Conservation (phyloP, 2,888 invertebrate species). For the Phalera bucephala region DNA sequence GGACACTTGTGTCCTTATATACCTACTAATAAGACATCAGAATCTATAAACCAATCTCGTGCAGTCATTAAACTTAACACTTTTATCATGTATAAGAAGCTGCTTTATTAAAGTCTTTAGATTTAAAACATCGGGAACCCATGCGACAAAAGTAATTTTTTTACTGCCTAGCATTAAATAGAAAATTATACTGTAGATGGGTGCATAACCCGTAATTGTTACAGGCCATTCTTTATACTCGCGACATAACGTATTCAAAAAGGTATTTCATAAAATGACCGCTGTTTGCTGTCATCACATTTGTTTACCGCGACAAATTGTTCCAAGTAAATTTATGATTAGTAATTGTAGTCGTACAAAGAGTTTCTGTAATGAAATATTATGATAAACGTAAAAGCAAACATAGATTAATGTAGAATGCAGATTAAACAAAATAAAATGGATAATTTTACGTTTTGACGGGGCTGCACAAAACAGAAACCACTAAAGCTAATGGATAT, state of each 20-base stretch:
- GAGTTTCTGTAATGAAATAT: conserved; percentile 13
- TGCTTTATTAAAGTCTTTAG: no score
- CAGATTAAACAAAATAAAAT: conserved; percentile 28
- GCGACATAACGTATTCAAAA: conserved; percentile 45
- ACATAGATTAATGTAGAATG: conserved; percentile 10
- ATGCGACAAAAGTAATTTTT: no score
- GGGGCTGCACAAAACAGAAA: conserved; percentile 44
- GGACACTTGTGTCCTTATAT: no score
- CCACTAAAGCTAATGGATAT: conserved; percentile 82
- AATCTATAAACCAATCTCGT: no score
- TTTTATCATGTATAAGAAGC: no score
- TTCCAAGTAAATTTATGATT: conserved; percentile 53
- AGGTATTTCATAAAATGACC: conserved; percentile 42
- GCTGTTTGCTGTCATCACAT: conserved; percentile 32
- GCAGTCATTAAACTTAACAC: no score
- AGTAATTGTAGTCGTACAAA: conserved; percentile 30
- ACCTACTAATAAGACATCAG: no score
- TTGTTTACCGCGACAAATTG: conserved; percentile 29
- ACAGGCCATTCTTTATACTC: conserved; percentile 1
- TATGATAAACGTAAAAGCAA: conserved; percentile 2
- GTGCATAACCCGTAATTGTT: neutral
- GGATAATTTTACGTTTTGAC: conserved; percentile 26
- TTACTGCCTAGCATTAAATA: no score
- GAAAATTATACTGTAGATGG: no score
- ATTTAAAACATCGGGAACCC: neutral